Evolutionary conservation across 2,113 vertebrate species (phyloP).

Genomic region (Petrocephalus zakoni): DNA sequence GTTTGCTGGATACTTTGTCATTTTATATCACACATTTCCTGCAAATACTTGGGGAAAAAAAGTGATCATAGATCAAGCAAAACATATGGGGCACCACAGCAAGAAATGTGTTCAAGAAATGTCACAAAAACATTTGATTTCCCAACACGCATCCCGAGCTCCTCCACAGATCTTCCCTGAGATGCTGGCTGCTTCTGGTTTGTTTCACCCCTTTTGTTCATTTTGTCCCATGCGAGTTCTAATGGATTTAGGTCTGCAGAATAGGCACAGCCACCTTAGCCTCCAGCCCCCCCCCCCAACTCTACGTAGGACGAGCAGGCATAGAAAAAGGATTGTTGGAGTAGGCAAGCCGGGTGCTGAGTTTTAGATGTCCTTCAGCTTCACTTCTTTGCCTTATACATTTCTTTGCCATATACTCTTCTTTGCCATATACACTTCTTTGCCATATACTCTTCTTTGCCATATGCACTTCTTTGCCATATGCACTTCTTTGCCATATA

Average conservation of each 20-base stretch:
- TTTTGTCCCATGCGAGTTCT: neutral
- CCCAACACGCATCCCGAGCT: neutral
- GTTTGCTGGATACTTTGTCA: neutral
- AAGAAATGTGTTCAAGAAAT: neutral
- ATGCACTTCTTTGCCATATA: too few relatives aligned
- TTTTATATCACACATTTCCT: neutral
- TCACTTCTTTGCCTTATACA: too few relatives aligned
- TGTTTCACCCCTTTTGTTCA: neutral
- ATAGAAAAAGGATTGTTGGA: too few relatives aligned
- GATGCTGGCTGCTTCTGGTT: neutral
- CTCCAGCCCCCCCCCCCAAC: too few relatives aligned
- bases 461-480: too few relatives aligned
- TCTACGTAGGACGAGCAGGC: too few relatives aligned
- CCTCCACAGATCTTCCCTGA: neutral
- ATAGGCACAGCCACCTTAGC: too few relatives aligned
- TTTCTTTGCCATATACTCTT: neutral
- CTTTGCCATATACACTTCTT: neutral
- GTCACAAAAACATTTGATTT: neutral
- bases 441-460: neutral
- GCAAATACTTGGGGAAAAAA: neutral
- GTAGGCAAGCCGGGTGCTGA: too few relatives aligned
- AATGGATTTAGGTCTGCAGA: neutral
- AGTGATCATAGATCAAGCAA: neutral
- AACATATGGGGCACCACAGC: neutral
- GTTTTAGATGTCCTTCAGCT: too few relatives aligned